phyloP scores from a whole-genome alignment of 2,888 invertebrate species.

The Salpingus planirostris region DNA sequence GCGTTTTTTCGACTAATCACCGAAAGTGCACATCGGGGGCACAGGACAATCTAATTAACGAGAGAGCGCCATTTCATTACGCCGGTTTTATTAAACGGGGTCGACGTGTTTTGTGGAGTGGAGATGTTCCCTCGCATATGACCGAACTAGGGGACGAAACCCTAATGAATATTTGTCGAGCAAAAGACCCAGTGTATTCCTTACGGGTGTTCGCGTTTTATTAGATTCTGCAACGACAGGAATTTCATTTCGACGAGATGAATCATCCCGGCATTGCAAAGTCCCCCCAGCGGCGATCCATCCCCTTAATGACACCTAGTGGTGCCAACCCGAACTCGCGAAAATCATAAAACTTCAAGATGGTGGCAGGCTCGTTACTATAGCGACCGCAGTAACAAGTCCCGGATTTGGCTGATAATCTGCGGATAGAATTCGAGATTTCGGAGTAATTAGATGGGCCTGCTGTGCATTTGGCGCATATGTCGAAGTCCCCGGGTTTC shows the following conservation, averaged over 20 bases:
- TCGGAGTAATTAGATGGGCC: conserved; percentile 32
- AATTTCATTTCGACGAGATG: conserved; percentile 11
- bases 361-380: too few species aligned
- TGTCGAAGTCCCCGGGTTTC: conserved; percentile 31
- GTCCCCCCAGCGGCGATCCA: too few species aligned
- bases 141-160: conserved; percentile 21
- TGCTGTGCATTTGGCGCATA: conserved; percentile 31
- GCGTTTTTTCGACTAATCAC: too few species aligned
- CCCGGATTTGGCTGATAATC: too few species aligned
- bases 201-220: conserved; percentile 37
- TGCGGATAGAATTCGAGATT: too few species aligned
- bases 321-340: too few species aligned
- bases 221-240: conserved; percentile 24
- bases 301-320: too few species aligned
- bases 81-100: conserved; percentile 36
- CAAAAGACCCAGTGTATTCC: conserved; percentile 33
- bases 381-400: too few species aligned
- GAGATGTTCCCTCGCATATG: conserved; percentile 11
- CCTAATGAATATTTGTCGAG: conserved; percentile 38
- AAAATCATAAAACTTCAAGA: too few species aligned
- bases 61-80: conserved; percentile 36
- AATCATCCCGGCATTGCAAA: conserved; percentile 4
- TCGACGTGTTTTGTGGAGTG: conserved; percentile 25
- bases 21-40: too few species aligned
- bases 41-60: conserved; percentile 36